Base-by-base conservation (phyloP, 2,113 vertebrate species). In the Eclectus roratus region DNA sequence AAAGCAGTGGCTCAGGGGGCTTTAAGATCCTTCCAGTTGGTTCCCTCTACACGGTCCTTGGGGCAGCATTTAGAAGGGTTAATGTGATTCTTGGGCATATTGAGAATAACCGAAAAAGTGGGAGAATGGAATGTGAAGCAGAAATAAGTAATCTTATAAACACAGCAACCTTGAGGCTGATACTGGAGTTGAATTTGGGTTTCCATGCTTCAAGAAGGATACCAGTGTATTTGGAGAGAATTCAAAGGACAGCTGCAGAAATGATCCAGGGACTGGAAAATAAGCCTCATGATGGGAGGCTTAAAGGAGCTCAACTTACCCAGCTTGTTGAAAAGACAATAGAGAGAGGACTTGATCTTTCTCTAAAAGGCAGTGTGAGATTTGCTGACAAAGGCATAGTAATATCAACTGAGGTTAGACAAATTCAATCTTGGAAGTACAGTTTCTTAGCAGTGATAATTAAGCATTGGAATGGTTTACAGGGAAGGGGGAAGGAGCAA, bases 231-330 rank as follows among this genome's bases (percentile, higher is more conserved):
- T 96, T 95, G 96, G 95, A 96, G 91, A 58, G 78, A 88, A 95
- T 95, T 96, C 96, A 96, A 85, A 96, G 93, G 96, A 95, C 92
- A 95, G 94, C 94, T 94, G 92, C 90, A 96, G 86, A 95, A 97
- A 91, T 94, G 94, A 96, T 97, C 92, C 83, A 95, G 92, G 88
- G 91, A 84, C 94, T 97, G 92, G 93, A 95, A 96, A 95, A 96
- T 93, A 93, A 96, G 80, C 85, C 85, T 96, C 93, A 90, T 88
- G 94, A 96, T 96, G 90, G 68, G 82, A 91, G 85, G 93, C 94
- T 96, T 96, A 95, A 96, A 94, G 92, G 73, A 96, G 88, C 94
- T 96, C 94, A 95, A 94, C 93, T 91, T 96, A 92, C 91, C 93
- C 85, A 88, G 80, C 90, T 93, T 89, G 76, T 96, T 96, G 93